These are phyloP conservation scores for Actenoides lindsayi DNA, from an alignment of 2,113 vertebrate species.

Conservation along the genomic window DNA sequence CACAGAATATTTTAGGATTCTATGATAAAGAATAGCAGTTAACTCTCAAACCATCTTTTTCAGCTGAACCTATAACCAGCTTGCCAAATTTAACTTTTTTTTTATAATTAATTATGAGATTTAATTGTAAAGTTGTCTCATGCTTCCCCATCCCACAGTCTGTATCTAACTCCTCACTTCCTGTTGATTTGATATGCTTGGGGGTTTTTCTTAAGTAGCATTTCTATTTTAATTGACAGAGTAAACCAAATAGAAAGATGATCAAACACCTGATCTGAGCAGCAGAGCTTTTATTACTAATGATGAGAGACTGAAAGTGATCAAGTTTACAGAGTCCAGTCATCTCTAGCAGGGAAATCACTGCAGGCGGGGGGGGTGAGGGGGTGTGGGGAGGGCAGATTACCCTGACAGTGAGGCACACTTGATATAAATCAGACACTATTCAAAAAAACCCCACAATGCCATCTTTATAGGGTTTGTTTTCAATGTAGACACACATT, in stretches of 20 bases:
- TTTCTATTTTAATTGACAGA: not conserved
- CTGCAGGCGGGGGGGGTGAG: rapidly evolving
- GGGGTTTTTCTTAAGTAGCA: not conserved
- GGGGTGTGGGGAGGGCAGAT: too few species aligned
- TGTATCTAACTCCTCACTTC: not conserved
- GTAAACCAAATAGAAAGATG: not conserved
- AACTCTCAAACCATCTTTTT: not conserved
- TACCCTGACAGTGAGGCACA: too few species aligned
- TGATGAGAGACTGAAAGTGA: not conserved
- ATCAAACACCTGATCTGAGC: not conserved
- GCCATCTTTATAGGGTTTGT: not conserved
- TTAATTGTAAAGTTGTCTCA: not conserved
- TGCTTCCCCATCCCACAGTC: not conserved
- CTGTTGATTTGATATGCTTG: not conserved
- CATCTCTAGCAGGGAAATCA: not conserved
- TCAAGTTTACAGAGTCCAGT: not conserved
- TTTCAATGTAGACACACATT: not conserved
- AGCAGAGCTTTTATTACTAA: too few species aligned
- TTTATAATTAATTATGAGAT: not conserved
- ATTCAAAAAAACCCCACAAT: not conserved
- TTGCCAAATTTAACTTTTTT: not conserved
- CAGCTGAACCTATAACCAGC: not conserved
- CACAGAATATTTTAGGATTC: not conserved
- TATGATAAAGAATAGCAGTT: not conserved
- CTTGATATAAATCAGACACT: not conserved